These are phyloP conservation scores for Lepidocolaptes lacrymiger DNA, from an alignment of 2,797 vertebrate species.

Conservation along the genomic window DNA sequence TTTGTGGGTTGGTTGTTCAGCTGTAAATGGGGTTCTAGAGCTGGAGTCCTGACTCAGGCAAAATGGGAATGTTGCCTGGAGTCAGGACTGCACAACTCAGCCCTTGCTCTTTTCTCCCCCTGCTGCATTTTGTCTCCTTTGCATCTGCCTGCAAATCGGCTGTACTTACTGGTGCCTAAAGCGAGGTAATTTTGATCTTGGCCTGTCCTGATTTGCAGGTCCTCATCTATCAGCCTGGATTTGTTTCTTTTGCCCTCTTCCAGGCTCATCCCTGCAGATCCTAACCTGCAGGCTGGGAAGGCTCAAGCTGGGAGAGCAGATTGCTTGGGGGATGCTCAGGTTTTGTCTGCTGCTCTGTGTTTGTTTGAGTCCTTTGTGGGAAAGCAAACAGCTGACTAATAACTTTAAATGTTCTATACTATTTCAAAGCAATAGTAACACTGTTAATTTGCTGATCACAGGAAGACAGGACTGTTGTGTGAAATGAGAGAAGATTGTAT, in stretches of 20 bases:
- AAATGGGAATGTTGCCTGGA: not conserved
- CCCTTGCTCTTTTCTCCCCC: not conserved
- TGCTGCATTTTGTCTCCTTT: not conserved
- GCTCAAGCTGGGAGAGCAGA: not conserved
- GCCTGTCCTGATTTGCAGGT: not conserved
- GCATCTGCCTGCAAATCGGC: not conserved
- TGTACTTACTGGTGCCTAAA: not conserved
- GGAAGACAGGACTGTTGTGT: not conserved
- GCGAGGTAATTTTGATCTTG: conserved; percentile 21
- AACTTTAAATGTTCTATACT: not conserved
- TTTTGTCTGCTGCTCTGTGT: not conserved
- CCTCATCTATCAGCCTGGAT: not conserved
- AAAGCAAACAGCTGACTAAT: conserved; percentile 14
- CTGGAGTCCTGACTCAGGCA: not conserved
- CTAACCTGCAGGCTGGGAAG: not conserved
- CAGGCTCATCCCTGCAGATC: conserved; percentile 30
- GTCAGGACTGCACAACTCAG: not conserved
- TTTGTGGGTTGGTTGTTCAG: not conserved
- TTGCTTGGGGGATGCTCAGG: not conserved
- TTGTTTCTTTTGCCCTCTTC: conserved; percentile 23
- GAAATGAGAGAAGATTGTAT: not conserved
- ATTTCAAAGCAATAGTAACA: not conserved
- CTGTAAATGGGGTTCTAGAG: not conserved
- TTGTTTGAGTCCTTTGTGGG: not conserved
- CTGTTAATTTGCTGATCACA: not conserved